Conservation (phyloP, 2,888 invertebrate species). For the Ochropacha duplaris region DNA sequence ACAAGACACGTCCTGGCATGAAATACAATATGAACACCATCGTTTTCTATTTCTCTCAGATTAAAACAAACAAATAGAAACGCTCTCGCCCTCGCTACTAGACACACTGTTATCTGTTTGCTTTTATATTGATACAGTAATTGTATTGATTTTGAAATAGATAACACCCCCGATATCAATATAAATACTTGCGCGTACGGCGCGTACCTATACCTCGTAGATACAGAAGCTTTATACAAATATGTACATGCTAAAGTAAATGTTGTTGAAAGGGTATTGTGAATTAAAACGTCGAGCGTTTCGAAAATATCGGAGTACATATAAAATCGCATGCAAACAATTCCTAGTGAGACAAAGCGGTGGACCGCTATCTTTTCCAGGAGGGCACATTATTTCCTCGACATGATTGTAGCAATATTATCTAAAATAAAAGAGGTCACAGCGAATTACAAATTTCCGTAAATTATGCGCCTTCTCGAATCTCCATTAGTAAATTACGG, state of each 20-base stretch:
- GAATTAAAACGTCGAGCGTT: constrained; percentile 1
- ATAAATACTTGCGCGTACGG: constrained; percentile 16
- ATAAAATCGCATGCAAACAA: constrained; percentile 34
- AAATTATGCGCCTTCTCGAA: constrained; percentile 47
- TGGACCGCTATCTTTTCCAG: constrained; percentile 20
- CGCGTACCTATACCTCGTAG: too few relatives aligned
- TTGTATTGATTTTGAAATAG: constrained; percentile 35
- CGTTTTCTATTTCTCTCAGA: constrained; percentile 9
- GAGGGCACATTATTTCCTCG: constrained; percentile 4
- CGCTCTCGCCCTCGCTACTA: constrained; percentile 14
- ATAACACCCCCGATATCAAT: constrained; percentile 28
- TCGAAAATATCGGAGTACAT: constrained; percentile 26
- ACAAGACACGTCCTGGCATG: neutral
- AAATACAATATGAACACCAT: neutral
- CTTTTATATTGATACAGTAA: constrained; percentile 24
- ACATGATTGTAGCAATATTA: constrained; percentile 36
- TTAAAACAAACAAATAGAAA: constrained; percentile 22
- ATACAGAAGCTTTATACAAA: constrained; percentile 25
- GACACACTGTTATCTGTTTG: constrained; percentile 25
- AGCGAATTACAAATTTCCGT: constrained; percentile 42
- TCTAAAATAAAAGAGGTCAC: constrained; percentile 43
- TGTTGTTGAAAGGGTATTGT: neutral
- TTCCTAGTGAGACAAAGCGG: constrained; percentile 35
- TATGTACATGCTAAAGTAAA: constrained; percentile 8
- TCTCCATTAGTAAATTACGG: constrained; percentile 64